Base-by-base conservation (phyloP, 2,888 invertebrate genomes). In the Sipha maydis region DNA sequence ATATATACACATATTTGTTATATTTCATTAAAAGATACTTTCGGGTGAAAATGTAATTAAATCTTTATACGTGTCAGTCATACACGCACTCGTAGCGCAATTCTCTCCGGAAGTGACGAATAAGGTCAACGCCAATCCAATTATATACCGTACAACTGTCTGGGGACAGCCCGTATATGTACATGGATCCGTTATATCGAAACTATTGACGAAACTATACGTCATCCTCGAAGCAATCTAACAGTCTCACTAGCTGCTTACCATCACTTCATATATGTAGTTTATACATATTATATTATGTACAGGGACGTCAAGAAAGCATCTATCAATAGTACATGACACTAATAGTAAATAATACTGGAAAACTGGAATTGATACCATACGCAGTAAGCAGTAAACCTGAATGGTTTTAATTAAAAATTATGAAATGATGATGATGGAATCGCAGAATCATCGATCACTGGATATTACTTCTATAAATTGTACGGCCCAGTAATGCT, bases 81-180 rank as follows among this genome's bases (percentile, higher is more conserved):
- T 48, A 48, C 48, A 14, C 48, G 48, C 1, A 48, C 48, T 48
- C 14, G 25, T 5, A 19, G 54, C 79, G 34, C 25, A 61, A 31
- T 56, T 61, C 7, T 61, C 38, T 56, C 41, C 28, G 21, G 56
- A 84, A 25, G 84, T 76, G 84, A 75, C 84, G 76, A 76, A 84
- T 41, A 28, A 76, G 76, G 75, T 84, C 84, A 61, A 84, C 61
- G 41, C 38, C 21, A 76, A 76, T 84, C 61, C 41, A 84, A 84
- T 84, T 76, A 83, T 19, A 73, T n/a, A 3, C 14, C 19, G 3
- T 56, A 38, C n/a, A 83, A n/a, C 71, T 83, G 54, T 83, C 71
- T 34, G 48, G 80, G 41, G 28, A 48, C 48, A 17, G 21, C 31
- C 21, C 69, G 48, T 21, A 14, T 14, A 1, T 14, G 71, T 71